A percentile compares a stretch with the other conserved stretches of the same genome.
These are phyloP conservation scores for Drosophila persimilis DNA, from an alignment of 1,140 invertebrate species.

Conservation along the genomic window DNA sequence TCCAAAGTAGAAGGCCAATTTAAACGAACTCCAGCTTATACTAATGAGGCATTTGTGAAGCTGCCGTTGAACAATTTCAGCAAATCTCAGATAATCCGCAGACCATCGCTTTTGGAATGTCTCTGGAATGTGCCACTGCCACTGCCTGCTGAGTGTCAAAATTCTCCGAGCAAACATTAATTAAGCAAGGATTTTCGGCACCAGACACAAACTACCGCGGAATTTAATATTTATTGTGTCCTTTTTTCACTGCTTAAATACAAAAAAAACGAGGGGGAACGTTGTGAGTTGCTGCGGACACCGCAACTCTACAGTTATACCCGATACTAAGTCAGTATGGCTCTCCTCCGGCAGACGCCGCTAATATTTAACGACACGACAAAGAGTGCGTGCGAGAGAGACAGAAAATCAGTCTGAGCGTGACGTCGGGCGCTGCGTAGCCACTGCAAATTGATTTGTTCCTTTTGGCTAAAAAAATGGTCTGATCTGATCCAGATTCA, in stretches of 20 bases:
- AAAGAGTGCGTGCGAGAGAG: too few species aligned
- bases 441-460: too few species aligned
- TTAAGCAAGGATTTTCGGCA: constrained; percentile 65
- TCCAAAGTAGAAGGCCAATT: constrained; percentile 15
- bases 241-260: constrained; percentile 60
- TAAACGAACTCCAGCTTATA: constrained; percentile 40
- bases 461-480: too few species aligned
- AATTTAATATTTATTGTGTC: constrained; percentile 76
- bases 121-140: constrained; percentile 7
- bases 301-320: too few species aligned
- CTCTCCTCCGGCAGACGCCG: too few species aligned
- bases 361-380: too few species aligned
- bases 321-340: too few species aligned
- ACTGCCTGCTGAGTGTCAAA: constrained; percentile 54
- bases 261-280: too few species aligned
- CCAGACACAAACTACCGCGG: constrained; percentile 57
- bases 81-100: constrained; percentile 62
- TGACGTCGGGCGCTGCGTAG: too few species aligned
- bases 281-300: too few species aligned
- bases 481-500: too few species aligned
- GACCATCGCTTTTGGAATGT: constrained; percentile 17
- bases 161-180: constrained; percentile 53
- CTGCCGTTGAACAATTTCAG: constrained; percentile 65
- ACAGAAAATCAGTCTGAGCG: too few species aligned
- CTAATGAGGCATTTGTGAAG: constrained; percentile 60